Base-by-base conservation (phyloP, 2,113 vertebrate species). In the Artemisiospiza belli region DNA sequence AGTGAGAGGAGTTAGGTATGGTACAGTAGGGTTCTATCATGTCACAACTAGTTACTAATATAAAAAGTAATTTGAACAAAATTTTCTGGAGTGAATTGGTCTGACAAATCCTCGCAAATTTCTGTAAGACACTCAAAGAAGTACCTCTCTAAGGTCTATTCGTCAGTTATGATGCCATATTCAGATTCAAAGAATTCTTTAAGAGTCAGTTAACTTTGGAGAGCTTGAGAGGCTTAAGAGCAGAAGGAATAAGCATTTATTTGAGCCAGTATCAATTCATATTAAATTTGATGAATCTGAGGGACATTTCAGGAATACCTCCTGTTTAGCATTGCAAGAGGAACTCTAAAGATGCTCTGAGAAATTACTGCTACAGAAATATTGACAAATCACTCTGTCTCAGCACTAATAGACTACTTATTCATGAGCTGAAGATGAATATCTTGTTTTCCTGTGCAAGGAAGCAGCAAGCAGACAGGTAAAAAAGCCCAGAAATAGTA, bases 381-480 rank as follows among this genome's bases (percentile, higher is more conserved):
- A 81, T 49, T 92, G 94, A 95, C 37, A 81, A 80, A 89, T 92
- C 46, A 55, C 57, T 86, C 70, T 89, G 73, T 83, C 76, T 77
- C 57, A 58, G 35, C 37, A 62, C 39, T 92, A 94, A 87, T 1
- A 1, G 64, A 22, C 76, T 95, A 80, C 44, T 90, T 92, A 89
- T 80, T 92, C 46, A 83, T 89, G 83, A 92, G 58, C 41, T 76
- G 83, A 90, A 83, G 82, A 79, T 85, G 41, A 89, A 96, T 75
- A 67, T 35, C 47, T 25, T 78, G 33, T 68, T 91, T 74, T 73
- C 39, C 68, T 81, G 44, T 67, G 57, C 68, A 87, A 75, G 57
- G 24, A 81, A 81, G 61, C 43, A 80, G 55, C 62, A 88, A 93
- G 54, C 7, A 74, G 55, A 18, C 7, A 64, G n/a, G 39, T 70